phyloP scores from a whole-genome alignment of 2,113 vertebrate genomes.

The Cephalopholis sonnerati region DNA sequence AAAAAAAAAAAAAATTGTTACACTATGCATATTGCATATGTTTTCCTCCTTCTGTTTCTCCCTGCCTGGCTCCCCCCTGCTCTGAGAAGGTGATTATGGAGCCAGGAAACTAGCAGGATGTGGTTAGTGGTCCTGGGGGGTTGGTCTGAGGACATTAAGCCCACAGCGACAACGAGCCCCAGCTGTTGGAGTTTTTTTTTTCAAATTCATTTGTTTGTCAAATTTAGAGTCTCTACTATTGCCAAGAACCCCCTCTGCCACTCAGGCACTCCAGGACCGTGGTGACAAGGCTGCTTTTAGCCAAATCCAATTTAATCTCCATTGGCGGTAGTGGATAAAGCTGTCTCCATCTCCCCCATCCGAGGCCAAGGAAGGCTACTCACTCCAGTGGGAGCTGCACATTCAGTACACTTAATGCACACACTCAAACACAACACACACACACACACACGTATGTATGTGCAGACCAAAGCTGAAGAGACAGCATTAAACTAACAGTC shows the following conservation, averaged over 20 bases:
- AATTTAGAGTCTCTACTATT: constrained; percentile 58
- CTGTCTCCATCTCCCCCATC: constrained; percentile 58
- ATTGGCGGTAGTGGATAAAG: constrained; percentile 71
- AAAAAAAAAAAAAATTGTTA: constrained; percentile 12
- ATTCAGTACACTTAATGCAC: constrained; percentile 45
- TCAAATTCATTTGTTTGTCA: constrained; percentile 77
- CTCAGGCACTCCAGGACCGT: constrained; percentile 62
- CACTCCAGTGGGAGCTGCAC: constrained; percentile 55
- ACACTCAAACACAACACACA: background rate
- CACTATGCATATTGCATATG: constrained; percentile 27
- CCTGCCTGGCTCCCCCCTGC: constrained; percentile 8
- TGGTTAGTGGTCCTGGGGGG: constrained; percentile 66
- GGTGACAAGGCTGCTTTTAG: constrained; percentile 73
- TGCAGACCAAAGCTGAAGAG: background rate
- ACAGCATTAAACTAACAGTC: constrained; percentile 12
- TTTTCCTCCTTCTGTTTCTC: constrained; percentile 2
- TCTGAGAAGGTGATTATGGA: constrained; percentile 48
- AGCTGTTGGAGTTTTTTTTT: constrained; percentile 64
- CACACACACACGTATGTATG: background rate
- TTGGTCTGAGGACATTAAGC: constrained; percentile 74
- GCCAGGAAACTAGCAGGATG: constrained; percentile 66
- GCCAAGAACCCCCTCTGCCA: constrained; percentile 72
- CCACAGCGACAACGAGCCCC: constrained; percentile 64
- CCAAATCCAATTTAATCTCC: constrained; percentile 80
- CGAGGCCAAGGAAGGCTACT: constrained; percentile 50